These are phyloP conservation scores for Cataglyphis altisquamis DNA, from an alignment of 2,888 invertebrate species.

Conservation along the genomic window DNA sequence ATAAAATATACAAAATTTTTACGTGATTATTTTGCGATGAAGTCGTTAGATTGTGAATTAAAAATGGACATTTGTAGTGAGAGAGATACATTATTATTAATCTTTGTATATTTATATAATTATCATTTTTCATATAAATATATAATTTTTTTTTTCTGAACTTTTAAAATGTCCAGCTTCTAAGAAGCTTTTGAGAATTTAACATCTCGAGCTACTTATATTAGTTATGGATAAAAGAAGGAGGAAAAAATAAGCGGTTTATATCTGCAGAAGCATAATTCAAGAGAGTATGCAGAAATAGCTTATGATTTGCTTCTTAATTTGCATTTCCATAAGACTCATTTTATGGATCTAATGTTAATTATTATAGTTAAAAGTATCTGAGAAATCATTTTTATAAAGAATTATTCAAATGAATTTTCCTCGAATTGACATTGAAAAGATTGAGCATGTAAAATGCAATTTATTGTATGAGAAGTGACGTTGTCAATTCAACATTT, in stretches of 20 bases:
- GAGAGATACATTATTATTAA: neutral
- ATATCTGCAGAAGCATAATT: neutral
- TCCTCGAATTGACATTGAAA: neutral
- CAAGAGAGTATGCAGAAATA: neutral
- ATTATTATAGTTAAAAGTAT: neutral
- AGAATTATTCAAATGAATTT: neutral
- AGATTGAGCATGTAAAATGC: neutral
- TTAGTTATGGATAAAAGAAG: slow-evolving; percentile 1
- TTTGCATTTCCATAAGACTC: neutral
- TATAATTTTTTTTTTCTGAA: neutral
- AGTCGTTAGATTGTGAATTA: neutral
- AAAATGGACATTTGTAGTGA: neutral
- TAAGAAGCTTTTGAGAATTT: neutral
- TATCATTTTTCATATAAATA: neutral
- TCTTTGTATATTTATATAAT: neutral
- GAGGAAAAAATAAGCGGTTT: neutral
- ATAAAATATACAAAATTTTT: neutral
- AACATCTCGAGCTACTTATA: neutral
- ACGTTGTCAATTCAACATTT: slow-evolving; percentile 10
- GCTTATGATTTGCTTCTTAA: slow-evolving; percentile 5
- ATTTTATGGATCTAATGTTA: neutral
- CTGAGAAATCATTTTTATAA: slow-evolving; percentile 21
- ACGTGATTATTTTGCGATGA: neutral
- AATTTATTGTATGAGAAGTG: neutral
- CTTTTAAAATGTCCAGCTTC: neutral